Evolutionary conservation across 2,888 invertebrate species (phyloP).

Genomic region (Oithona nana): DNA sequence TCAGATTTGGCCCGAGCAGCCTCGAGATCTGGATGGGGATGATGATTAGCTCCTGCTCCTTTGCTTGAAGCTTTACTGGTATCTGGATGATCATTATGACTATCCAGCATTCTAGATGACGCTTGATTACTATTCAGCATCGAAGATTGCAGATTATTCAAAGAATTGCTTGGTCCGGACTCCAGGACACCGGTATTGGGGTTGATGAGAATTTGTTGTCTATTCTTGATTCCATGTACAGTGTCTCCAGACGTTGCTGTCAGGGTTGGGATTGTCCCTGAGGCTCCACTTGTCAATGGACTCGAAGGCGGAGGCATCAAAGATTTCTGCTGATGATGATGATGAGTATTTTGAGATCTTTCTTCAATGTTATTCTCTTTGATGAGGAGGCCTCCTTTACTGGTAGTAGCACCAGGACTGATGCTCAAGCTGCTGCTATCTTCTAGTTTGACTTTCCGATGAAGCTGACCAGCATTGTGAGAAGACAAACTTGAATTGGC

Average conservation of each 20-base stretch:
- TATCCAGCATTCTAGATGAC: no score
- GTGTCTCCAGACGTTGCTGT: no score
- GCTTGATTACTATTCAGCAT: background rate
- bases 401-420: background rate
- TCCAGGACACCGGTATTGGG: conserved; percentile 68
- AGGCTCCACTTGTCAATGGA: background rate
- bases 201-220: conserved; percentile 31
- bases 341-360: no score
- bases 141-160: background rate
- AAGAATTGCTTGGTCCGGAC: conserved; percentile 35
- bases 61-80: background rate
- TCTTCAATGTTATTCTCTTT: no score
- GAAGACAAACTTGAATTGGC: no score
- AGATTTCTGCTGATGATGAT: no score
- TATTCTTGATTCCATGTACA: background rate
- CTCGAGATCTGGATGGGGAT: background rate
- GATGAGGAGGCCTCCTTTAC: no score
- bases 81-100: no score
- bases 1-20: background rate
- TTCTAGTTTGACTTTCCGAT: conserved; percentile 18
- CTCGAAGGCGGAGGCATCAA: background rate
- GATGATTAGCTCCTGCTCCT: background rate
- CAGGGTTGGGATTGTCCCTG: background rate
- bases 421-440: conserved; percentile 3
- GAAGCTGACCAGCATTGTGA: no score